These are phyloP conservation scores for Kryphioiulus occultus DNA, from an alignment of 2,888 invertebrate genomes.

Conservation along the genomic window DNA sequence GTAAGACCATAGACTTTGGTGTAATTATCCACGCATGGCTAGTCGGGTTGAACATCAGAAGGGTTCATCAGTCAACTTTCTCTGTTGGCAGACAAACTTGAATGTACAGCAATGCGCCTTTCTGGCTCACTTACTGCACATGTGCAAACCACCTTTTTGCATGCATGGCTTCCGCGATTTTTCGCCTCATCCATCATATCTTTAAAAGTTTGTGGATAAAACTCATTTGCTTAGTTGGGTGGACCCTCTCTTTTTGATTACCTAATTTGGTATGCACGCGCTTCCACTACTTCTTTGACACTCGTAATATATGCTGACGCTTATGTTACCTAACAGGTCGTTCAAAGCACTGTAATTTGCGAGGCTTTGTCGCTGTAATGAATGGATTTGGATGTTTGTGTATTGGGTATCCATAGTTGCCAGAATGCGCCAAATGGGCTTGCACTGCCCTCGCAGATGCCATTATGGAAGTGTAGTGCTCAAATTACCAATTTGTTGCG, in stretches of 20 bases:
- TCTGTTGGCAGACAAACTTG: too few relatives aligned
- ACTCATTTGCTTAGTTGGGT: neutral
- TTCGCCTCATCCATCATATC: neutral
- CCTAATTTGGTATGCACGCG: neutral
- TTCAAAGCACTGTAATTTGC: neutral
- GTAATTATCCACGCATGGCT: too few relatives aligned
- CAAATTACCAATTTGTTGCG: neutral
- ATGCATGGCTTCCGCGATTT: neutral
- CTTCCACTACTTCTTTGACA: neutral
- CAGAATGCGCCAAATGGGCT: neutral
- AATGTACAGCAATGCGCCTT: too few relatives aligned
- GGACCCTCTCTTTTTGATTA: neutral
- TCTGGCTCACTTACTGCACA: too few relatives aligned
- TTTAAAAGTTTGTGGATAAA: neutral
- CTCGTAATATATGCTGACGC: neutral
- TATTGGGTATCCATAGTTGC: neutral
- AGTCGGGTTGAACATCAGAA: too few relatives aligned
- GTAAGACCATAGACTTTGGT: too few relatives aligned
- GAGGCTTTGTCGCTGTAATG: neutral
- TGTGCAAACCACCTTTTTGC: neutral
- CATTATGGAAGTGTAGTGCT: neutral
- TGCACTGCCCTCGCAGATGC: neutral
- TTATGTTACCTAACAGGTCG: neutral
- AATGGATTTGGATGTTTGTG: neutral
- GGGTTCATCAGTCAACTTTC: too few relatives aligned